These are phyloP conservation scores for Sitophilus oryzae DNA, from an alignment of 1,140 invertebrate genomes.

Conservation along the genomic window DNA sequence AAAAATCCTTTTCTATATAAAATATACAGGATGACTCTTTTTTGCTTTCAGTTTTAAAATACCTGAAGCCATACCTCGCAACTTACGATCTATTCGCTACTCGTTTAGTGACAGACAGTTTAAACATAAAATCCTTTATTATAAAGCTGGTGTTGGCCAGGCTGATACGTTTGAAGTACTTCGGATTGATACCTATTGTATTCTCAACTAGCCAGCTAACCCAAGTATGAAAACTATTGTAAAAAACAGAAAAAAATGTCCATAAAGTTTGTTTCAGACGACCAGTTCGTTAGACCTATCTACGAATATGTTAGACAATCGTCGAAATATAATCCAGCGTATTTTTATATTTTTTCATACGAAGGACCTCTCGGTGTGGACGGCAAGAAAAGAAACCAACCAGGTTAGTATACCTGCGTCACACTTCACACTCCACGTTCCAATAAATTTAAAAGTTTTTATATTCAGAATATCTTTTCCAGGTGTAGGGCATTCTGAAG, in stretches of 20 bases:
- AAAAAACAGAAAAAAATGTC: too few species aligned
- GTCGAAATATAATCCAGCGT: slow-evolving; percentile 24
- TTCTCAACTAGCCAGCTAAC: slow-evolving; percentile 16
- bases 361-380: slow-evolving; percentile 16
- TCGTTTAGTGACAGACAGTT: slow-evolving; percentile 23
- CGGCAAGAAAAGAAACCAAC: neutral
- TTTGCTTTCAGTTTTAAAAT: slow-evolving; percentile 7
- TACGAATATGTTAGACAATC: slow-evolving; percentile 20
- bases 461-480: neutral
- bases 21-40: neutral
- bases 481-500: slow-evolving; percentile 8
- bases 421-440: too few species aligned
- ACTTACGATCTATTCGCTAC: slow-evolving; percentile 16
- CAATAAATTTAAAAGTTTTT: neutral
- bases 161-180: slow-evolving; percentile 28
- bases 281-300: slow-evolving; percentile 32
- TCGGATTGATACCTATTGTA: slow-evolving; percentile 19
- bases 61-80: slow-evolving; percentile 18
- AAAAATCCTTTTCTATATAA: neutral
- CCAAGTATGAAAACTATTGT: slow-evolving; percentile 12
- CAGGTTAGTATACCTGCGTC: too few species aligned
- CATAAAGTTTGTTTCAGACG: slow-evolving; percentile 30
- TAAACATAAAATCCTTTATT: slow-evolving; percentile 23
- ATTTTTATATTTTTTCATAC: slow-evolving; percentile 32
- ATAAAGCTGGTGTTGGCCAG: slow-evolving; percentile 10